Base-by-base conservation (phyloP, 2,888 invertebrate species). In the Coenonympha arcania region DNA sequence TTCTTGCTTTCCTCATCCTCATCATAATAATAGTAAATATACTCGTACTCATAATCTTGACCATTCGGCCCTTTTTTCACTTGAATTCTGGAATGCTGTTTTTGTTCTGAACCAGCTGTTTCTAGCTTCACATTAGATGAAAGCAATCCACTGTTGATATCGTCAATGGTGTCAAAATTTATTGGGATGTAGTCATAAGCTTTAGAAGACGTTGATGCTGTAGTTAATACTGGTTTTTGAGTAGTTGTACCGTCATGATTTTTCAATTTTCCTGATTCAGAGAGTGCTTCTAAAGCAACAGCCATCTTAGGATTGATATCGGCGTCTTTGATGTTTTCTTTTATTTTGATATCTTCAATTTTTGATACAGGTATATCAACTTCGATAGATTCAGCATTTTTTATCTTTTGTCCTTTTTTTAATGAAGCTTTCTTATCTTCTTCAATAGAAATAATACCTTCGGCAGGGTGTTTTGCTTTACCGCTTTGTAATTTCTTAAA, bases 41-140 rank as follows among this genome's bases (percentile, higher is more conserved):
- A 95, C 71, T 95, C 95, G 68, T 95, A 95, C 73, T 95, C 95
- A 68, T 95, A 95, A 68, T 95, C 95, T 73, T 95, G 92, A 1
- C 95, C 95, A 66, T 95, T 95, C 1, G 94, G 94, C 9, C 94
- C 95, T 68, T 95, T 95, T 67, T 95, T 94, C 24, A 95, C 91
- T 87, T 95, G 91, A 61, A 93, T 92, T 53, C 92, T 86, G 0
- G 93, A 92, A 59, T 92, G 90, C 63, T 89, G 89, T 57, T 88
- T 90, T 62, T 90, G 90, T 68, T 92, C 92, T 13, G 91, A 89
- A 0, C 90, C 91, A 31, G 91, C 90, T 1, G 89, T 88, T 55
- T 90, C 88, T 16, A 90, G 71, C 44, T 87, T 87, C n/a, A 87
- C 75, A 42, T 87, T 81, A 33, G 89, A 88, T 8, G 84, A 78